These are phyloP conservation scores for Drosophila orena DNA, from an alignment of 1,140 invertebrate species.

Conservation along the genomic window DNA sequence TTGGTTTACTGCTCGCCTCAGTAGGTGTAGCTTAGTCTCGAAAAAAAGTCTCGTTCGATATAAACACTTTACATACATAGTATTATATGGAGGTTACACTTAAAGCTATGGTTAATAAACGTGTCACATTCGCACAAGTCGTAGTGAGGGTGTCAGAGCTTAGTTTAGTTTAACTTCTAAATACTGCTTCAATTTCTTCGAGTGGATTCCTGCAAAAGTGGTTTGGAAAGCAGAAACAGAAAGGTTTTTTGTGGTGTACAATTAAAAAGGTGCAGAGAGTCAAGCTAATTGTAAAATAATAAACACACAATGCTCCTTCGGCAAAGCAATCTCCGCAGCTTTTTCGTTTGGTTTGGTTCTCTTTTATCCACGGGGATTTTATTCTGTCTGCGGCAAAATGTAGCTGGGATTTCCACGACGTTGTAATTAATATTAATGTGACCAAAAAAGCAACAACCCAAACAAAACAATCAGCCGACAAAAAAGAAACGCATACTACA, in stretches of 20 bases:
- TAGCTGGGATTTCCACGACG: conserved; percentile 49
- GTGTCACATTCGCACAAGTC: conserved; percentile 69
- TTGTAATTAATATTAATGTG: conserved; percentile 78
- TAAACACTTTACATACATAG: conserved; percentile 44
- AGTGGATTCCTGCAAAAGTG: conserved; percentile 84
- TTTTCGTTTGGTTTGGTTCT: conserved; percentile 31
- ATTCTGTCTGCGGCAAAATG: conserved; percentile 28
- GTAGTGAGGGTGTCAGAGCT: conserved; percentile 40
- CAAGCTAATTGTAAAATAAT: conserved; percentile 49
- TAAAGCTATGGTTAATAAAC: conserved; percentile 55
- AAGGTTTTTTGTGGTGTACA: conserved; percentile 58
- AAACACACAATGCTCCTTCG: conserved; percentile 25
- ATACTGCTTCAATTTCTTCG: conserved; percentile 85
- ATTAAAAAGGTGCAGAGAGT: conserved; percentile 61
- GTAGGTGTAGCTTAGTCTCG: conserved; percentile 59
- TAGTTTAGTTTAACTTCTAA: conserved; percentile 83
- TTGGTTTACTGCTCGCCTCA: conserved; percentile 38
- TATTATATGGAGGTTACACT: conserved; percentile 30
- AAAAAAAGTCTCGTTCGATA: conserved; percentile 56
- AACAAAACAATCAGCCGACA: conserved; percentile 44
- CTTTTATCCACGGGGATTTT: conserved; percentile 1
- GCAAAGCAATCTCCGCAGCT: conserved; percentile 25
- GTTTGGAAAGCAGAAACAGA: conserved; percentile 71
- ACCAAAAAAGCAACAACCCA: conserved; percentile 61
- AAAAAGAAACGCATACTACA: conserved; percentile 25